These are phyloP conservation scores for Coleophora flavipennella DNA, from an alignment of 2,888 invertebrate species.

Conservation along the genomic window DNA sequence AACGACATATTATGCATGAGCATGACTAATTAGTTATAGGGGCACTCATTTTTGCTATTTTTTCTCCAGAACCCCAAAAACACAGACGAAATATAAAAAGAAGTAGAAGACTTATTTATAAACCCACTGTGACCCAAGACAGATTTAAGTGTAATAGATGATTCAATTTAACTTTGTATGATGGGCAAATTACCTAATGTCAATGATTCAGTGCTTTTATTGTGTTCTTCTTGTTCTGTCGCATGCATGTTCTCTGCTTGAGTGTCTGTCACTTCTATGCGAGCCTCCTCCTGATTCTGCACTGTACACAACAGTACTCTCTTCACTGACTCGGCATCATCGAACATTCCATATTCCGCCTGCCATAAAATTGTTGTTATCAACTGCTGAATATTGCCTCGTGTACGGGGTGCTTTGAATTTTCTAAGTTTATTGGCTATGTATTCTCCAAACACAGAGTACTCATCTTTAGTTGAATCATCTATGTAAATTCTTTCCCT, in stretches of 20 bases:
- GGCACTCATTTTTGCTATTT: too few species aligned
- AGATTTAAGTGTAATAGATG: too few species aligned
- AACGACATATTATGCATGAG: too few species aligned
- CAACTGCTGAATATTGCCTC: slow-evolving; percentile 56
- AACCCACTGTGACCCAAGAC: too few species aligned
- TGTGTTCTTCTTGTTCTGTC: background rate
- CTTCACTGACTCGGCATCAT: slow-evolving; percentile 52
- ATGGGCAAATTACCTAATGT: too few species aligned
- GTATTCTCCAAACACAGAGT: slow-evolving; percentile 56
- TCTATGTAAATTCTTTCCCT: slow-evolving; percentile 26
- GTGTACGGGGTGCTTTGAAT: slow-evolving; percentile 38
- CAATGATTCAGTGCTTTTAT: slow-evolving; percentile 2
- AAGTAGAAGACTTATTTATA: too few species aligned
- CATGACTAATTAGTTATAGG: too few species aligned
- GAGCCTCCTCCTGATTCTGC: too few species aligned
- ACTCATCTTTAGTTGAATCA: slow-evolving; percentile 42
- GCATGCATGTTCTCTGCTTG: background rate
- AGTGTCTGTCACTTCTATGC: too few species aligned
- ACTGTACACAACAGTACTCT: slow-evolving; percentile 35
- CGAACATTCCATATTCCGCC: slow-evolving; percentile 57
- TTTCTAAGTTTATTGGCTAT: slow-evolving; percentile 58
- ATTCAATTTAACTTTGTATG: too few species aligned
- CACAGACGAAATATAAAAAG: too few species aligned
- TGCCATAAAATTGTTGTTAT: slow-evolving; percentile 63
- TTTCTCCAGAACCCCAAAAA: too few species aligned